These are phyloP conservation scores for Homarus americanus DNA, from an alignment of 1,140 invertebrate genomes.

Conservation along the genomic window DNA sequence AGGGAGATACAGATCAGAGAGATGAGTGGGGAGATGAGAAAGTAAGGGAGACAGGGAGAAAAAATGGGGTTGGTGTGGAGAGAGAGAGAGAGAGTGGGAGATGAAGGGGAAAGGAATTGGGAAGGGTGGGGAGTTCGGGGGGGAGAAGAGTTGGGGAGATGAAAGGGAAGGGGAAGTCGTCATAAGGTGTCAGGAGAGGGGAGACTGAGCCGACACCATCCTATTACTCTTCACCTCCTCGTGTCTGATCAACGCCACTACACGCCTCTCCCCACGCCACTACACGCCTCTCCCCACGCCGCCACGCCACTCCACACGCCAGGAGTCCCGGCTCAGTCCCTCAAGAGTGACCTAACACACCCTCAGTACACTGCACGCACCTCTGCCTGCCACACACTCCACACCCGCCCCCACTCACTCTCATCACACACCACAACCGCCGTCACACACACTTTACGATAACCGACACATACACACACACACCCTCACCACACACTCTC, in stretches of 20 bases:
- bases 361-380: constrained; percentile 9
- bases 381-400: background rate
- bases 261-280: constrained; percentile 1
- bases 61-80: too few species aligned
- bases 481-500: background rate
- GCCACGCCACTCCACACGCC: constrained; percentile 18
- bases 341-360: constrained; percentile 58
- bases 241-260: constrained; percentile 25
- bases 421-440: background rate
- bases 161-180: background rate
- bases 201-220: constrained; percentile 25
- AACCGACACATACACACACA: background rate
- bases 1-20: background rate
- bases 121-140: background rate
- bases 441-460: too few species aligned
- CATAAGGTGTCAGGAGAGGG: background rate
- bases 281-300: background rate
- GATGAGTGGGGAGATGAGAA: background rate
- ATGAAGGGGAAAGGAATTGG: background rate
- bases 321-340: constrained; percentile 29
- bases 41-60: too few species aligned
- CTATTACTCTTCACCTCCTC: constrained; percentile 40
- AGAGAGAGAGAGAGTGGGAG: too few species aligned
- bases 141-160: background rate
- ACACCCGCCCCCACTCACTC: background rate